Evolutionary conservation across 2,888 invertebrate species (phyloP).

Genomic region (Incurvaria masculella): DNA sequence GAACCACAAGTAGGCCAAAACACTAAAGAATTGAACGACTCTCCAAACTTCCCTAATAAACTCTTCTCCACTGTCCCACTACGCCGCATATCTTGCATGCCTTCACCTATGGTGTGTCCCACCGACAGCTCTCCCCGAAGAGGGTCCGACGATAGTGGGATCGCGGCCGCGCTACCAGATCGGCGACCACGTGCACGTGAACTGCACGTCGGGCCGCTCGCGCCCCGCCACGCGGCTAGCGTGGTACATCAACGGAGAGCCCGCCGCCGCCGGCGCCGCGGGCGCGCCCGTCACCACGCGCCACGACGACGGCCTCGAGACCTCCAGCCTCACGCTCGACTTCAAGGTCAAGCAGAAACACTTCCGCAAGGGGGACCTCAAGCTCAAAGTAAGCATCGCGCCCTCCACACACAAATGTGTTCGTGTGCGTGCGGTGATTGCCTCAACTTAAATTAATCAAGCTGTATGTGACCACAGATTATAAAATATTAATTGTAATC

Average conservation of each 20-base stretch:
- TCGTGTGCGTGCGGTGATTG: no score
- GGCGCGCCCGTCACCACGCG: slow-evolving; percentile 46
- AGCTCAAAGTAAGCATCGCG: slow-evolving; percentile 64
- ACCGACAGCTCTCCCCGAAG: slow-evolving; percentile 78
- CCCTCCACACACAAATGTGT: no score
- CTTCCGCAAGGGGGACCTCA: slow-evolving; percentile 81
- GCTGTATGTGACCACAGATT: no score
- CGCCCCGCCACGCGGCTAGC: slow-evolving; percentile 78
- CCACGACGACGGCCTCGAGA: slow-evolving; percentile 66
- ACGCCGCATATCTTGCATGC: background rate
- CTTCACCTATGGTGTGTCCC: slow-evolving; percentile 17
- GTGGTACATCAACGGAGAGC: slow-evolving; percentile 87
- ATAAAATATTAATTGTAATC: no score
- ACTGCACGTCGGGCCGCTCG: slow-evolving; percentile 80
- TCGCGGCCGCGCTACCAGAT: slow-evolving; percentile 79
- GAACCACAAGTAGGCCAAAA: background rate
- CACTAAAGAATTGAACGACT: background rate
- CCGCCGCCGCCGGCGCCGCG: slow-evolving; percentile 55
- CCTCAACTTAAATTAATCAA: no score
- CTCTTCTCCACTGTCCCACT: background rate
- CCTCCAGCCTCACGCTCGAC: slow-evolving; percentile 72
- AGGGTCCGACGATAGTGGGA: slow-evolving; percentile 78
- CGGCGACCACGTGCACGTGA: slow-evolving; percentile 77
- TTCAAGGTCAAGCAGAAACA: slow-evolving; percentile 78
- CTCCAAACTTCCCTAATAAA: background rate